Evolutionary conservation across 2,888 invertebrate genomes (phyloP).

Genomic region (Thymelicus lineola): DNA sequence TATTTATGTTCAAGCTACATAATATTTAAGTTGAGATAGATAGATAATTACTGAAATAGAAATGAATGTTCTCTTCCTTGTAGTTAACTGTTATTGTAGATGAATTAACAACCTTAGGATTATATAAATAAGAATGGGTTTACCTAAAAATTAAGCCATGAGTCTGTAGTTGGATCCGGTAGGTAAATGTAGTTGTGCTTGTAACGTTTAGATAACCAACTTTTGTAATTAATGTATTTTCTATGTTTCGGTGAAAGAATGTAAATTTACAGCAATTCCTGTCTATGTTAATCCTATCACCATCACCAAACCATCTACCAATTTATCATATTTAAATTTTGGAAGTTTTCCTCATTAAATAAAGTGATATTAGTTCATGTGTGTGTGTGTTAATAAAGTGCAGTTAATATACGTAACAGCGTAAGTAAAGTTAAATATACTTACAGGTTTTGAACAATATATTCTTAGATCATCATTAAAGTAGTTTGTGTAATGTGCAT

Average conservation of each 20-base stretch:
- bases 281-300: not conserved
- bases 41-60: not conserved
- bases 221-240: conserved; percentile 46
- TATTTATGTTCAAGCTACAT: not conserved
- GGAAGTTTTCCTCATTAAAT: no score
- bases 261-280: not conserved
- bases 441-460: no score
- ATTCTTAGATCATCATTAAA: no score
- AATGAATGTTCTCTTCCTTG: not conserved
- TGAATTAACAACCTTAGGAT: conserved; percentile 23
- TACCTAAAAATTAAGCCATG: conserved; percentile 45
- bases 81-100: conserved; percentile 18
- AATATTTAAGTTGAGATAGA: not conserved
- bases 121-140: conserved; percentile 25
- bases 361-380: no score
- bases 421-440: no score
- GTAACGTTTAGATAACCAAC: conserved; percentile 54
- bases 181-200: conserved; percentile 62
- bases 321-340: no score
- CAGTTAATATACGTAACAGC: no score
- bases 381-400: no score
- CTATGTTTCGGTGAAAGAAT: conserved; percentile 28
- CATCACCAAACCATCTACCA: no score
- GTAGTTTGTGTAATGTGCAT: no score
- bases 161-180: conserved; percentile 53